Percentiles rank a stretch among this genome's conserved stretches.
phyloP scores from a whole-genome alignment of 1,140 invertebrate genomes.

The Achatina immaculata region DNA sequence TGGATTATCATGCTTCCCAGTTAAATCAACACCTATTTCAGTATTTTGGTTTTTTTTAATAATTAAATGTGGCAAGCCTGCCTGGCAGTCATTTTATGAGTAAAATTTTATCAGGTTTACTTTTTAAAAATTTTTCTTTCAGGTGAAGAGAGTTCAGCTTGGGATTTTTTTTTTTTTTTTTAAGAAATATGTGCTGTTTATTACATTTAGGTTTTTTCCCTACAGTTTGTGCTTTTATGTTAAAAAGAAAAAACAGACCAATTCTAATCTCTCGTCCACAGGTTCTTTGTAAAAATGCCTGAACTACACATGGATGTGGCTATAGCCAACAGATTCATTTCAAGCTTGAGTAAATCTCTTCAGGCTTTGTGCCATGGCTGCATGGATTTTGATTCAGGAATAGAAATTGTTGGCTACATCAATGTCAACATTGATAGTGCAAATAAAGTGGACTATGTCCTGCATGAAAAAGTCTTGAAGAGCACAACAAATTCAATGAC shows the following conservation, averaged over 20 bases:
- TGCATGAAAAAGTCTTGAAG: constrained; percentile 45
- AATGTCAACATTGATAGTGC: constrained; percentile 40
- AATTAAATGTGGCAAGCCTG: too few species aligned
- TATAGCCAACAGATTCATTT: constrained; percentile 38
- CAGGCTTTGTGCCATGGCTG: constrained; percentile 44
- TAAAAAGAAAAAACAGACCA: not conserved
- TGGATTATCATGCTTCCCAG: too few species aligned
- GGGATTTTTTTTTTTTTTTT: too few species aligned
- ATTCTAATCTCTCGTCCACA: not conserved
- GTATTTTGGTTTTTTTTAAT: too few species aligned
- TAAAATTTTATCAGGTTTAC: too few species aligned
- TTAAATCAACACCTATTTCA: too few species aligned
- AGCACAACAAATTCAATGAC: constrained; percentile 40
- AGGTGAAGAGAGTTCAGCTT: too few species aligned
- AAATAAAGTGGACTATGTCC: constrained; percentile 41
- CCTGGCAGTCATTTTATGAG: too few species aligned
- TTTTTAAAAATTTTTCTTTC: too few species aligned
- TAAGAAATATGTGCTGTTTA: too few species aligned
- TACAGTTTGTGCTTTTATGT: not conserved
- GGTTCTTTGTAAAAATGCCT: constrained; percentile 16
- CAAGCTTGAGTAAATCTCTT: constrained; percentile 39
- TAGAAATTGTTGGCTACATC: constrained; percentile 43
- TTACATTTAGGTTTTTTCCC: too few species aligned
- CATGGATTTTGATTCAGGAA: constrained; percentile 43
- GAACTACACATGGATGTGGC: constrained; percentile 37